These are phyloP conservation scores for Ommatoiulus sabulosus DNA, from an alignment of 2,888 invertebrate genomes.

Conservation along the genomic window DNA sequence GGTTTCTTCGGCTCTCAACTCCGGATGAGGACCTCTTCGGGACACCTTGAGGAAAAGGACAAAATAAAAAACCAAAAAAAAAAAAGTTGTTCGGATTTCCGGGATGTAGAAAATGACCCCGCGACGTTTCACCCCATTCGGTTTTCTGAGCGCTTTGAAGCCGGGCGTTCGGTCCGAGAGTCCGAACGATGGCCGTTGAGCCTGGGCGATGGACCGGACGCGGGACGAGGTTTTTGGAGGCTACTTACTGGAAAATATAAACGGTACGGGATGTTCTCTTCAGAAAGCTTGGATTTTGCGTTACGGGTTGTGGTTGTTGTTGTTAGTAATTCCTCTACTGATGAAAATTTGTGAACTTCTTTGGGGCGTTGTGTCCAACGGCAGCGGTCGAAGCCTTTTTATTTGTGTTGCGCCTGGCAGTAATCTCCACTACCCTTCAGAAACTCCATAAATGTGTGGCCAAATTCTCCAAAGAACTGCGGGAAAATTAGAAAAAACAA, in stretches of 20 bases:
- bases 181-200: background rate
- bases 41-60: background rate
- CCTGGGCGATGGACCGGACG: too few relatives aligned
- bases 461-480: conserved; percentile 61
- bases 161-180: background rate
- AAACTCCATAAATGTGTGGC: conserved; percentile 81
- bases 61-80: too few relatives aligned
- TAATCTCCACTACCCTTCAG: conserved; percentile 98
- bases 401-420: conserved; percentile 99
- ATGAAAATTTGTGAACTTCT: background rate
- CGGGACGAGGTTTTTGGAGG: too few relatives aligned
- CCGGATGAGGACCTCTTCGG: background rate
- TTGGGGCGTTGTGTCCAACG: conserved; percentile 1
- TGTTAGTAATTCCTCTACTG: background rate
- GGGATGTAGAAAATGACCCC: background rate
- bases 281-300: too few relatives aligned
- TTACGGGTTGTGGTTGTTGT: too few relatives aligned
- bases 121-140: background rate
- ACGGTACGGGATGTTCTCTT: too few relatives aligned
- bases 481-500: conserved; percentile 50
- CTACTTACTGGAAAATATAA: too few relatives aligned
- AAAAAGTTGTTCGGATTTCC: background rate
- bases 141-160: background rate
- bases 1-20: background rate
- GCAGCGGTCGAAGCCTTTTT: conserved; percentile 71